Base-by-base conservation (phyloP, 2,888 invertebrate species). In the Coelopa pilipes region DNA sequence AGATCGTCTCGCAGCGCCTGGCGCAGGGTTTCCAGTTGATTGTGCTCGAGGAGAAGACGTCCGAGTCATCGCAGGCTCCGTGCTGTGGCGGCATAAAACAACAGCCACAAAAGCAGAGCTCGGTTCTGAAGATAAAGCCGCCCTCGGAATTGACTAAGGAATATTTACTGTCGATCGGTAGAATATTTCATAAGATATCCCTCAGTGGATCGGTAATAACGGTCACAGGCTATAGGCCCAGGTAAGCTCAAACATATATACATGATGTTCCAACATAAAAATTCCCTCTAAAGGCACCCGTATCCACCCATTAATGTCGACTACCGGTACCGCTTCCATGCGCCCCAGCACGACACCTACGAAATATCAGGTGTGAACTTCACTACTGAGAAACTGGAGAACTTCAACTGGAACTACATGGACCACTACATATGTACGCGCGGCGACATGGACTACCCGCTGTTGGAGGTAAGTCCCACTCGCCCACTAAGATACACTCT, bases 321-420 rank as follows among this genome's bases (percentile, higher is more conserved):
- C 86, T 97, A 97, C 87, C 91, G 94, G 17, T 97, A 97, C 87
- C 92, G 96, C 55, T 96, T 97, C 88, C 94, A 96, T 88, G 96
- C 96, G 0, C 97, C 97, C 0, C 93, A 97, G 88, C 96, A 95
- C 86, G 93, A 94, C 79, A 94, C 94, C 0, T 98, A 98, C 86
- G 97, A 97, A 86, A 94, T 96, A 55, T 98, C 97, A 0, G 96
- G 95, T 91, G 97, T 97, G 0, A 94, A 96, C 60, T 98, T 98
- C 87, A 94, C 94, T 1, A 96, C 97, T 0, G 97, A 98, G 88
- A 96, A 96, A 84, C 88, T 98, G 71, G 98, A 98, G 88, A 96
- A 95, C 80, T 98, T 95, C 86, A 97, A 96, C 88, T 99, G 98
- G 98, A 98, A 98, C 88, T 96, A 97, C 84, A 91, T 98, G 89